phyloP scores from a whole-genome alignment of 2,113 vertebrate species.

The Vulpes vulpes region DNA sequence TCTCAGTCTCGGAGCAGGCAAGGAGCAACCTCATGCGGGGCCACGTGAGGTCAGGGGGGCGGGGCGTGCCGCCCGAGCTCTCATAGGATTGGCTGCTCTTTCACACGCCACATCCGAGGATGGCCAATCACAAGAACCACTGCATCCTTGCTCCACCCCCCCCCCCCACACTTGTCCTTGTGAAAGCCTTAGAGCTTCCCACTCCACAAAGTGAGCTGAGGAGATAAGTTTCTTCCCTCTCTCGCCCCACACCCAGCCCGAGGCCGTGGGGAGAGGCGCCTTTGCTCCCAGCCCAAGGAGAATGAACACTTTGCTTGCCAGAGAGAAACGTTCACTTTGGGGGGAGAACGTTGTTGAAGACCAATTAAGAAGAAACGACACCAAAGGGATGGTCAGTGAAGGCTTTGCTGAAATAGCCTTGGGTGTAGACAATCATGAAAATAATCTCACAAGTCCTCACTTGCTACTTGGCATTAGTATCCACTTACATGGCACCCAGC shows the following conservation, averaged over 20 bases:
- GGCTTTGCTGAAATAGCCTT: constrained; percentile 12
- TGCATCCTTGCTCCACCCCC: neutral
- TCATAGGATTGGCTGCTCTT: constrained; percentile 47
- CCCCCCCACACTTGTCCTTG: neutral
- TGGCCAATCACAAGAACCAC: constrained; percentile 55
- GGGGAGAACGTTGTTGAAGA: neutral
- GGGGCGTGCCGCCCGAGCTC: neutral
- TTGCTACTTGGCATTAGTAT: neutral
- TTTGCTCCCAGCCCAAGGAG: neutral
- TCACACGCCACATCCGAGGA: constrained; percentile 73
- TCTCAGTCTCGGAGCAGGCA: constrained; percentile 54
- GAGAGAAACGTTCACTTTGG: neutral
- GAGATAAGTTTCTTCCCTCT: constrained; percentile 62
- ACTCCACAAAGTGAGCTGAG: neutral
- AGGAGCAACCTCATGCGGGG: constrained; percentile 76
- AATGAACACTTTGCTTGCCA: neutral
- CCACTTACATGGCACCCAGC: neutral
- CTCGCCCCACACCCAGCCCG: neutral
- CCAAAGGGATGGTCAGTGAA: neutral
- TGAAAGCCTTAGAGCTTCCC: constrained; percentile 65
- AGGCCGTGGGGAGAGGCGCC: neutral
- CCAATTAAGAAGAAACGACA: constrained; percentile 36
- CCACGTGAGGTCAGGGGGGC: constrained; percentile 74
- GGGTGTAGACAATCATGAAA: neutral
- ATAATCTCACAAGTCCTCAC: neutral